A percentile compares a stretch with the other conserved stretches of the same genome.
phyloP scores from a whole-genome alignment of 2,888 invertebrate species.

The Brachylomia viminalis region DNA sequence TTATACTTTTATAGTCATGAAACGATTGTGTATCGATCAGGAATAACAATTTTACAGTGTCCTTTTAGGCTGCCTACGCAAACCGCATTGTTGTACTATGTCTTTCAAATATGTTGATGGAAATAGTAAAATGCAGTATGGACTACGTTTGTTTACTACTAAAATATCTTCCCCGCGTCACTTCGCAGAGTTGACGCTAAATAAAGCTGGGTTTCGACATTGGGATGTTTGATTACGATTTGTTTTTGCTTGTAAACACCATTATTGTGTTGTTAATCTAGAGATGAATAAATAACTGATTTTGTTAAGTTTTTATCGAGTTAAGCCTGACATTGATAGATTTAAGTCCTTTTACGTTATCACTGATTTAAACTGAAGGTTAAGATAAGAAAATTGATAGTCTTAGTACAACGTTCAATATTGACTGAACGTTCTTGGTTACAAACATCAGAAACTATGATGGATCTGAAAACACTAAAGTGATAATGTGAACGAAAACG shows the following conservation, averaged over 20 bases:
- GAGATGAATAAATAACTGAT: neutral
- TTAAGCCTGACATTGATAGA: constrained; percentile 33
- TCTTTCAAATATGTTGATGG: constrained; percentile 54
- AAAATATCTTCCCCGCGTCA: constrained; percentile 47
- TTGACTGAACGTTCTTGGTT: constrained; percentile 32
- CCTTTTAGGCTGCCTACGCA: constrained; percentile 48
- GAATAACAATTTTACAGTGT: constrained; percentile 48
- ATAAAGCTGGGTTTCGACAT: constrained; percentile 24
- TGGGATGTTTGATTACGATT: constrained; percentile 21
- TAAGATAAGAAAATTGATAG: constrained; percentile 35
- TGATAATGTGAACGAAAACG: constrained; percentile 31
- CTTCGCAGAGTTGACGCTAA: constrained; percentile 27
- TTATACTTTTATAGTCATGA: constrained; percentile 22
- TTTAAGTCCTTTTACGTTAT: constrained; percentile 44
- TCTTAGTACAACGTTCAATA: neutral
- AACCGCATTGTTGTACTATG: constrained; percentile 38
- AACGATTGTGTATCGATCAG: constrained; percentile 16
- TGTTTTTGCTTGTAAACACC: constrained; percentile 14
- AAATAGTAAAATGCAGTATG: constrained; percentile 48
- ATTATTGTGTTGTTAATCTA: neutral
- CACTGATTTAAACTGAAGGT: constrained; percentile 35
- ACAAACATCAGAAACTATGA: constrained; percentile 35
- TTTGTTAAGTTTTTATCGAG: constrained; percentile 16
- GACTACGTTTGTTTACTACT: constrained; percentile 49
- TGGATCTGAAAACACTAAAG: constrained; percentile 40